phyloP scores from a whole-genome alignment of 2,113 vertebrate genomes.

The Oreotrochilus melanogaster region DNA sequence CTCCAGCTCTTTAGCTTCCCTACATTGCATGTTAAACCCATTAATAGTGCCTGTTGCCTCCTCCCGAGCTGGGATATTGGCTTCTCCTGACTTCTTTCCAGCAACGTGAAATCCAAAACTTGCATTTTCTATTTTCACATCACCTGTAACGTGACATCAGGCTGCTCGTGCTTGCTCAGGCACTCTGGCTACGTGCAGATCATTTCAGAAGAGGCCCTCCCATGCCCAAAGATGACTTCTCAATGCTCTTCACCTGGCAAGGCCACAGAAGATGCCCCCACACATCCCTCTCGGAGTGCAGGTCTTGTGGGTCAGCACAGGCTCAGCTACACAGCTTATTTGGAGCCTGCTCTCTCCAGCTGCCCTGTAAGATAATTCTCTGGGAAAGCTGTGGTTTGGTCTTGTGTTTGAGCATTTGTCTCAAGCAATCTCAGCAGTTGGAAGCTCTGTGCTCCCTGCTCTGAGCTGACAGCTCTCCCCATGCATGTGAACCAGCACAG shows the following conservation, averaged over 20 bases:
- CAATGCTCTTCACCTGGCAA: neutral
- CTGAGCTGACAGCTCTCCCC: neutral
- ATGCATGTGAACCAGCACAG: rapidly evolving
- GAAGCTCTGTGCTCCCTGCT: neutral
- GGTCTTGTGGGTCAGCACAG: neutral
- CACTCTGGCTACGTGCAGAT: neutral
- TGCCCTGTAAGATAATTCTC: neutral
- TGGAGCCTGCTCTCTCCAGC: neutral
- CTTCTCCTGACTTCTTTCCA: constrained; percentile 17
- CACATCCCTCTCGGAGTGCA: rapidly evolving
- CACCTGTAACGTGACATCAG: neutral
- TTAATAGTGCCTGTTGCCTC: neutral
- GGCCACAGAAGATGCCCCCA: neutral
- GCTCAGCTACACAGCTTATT: neutral
- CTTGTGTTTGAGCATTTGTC: neutral
- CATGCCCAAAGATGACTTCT: neutral
- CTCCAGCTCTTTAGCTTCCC: neutral
- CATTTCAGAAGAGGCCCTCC: neutral
- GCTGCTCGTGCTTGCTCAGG: neutral
- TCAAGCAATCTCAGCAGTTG: neutral
- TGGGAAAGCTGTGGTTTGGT: neutral
- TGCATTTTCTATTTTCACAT: constrained; percentile 4
- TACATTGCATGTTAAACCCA: neutral
- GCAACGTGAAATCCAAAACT: neutral
- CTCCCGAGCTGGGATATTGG: neutral